These are phyloP conservation scores for Reticulitermes lucifugus DNA, from an alignment of 2,888 invertebrate species.

Conservation along the genomic window DNA sequence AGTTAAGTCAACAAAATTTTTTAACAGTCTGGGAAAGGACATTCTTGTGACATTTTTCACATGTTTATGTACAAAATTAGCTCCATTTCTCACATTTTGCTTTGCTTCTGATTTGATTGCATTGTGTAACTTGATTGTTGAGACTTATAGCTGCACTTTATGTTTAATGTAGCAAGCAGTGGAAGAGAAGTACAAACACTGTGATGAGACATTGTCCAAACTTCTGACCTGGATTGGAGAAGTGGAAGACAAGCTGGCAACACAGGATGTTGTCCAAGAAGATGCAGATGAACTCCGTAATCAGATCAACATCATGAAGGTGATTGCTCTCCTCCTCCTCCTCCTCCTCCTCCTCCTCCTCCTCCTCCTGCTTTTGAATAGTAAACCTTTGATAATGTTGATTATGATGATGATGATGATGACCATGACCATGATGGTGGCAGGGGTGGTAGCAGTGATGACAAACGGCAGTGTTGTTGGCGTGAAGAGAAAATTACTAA, in stretches of 20 bases:
- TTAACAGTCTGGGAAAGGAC: too few relatives aligned
- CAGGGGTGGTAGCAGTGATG: too few relatives aligned
- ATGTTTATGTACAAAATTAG: not conserved
- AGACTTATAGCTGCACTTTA: not conserved
- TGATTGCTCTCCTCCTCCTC: slow-evolving; percentile 59
- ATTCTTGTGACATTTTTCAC: too few relatives aligned
- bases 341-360: not conserved
- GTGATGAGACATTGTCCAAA: slow-evolving; percentile 87
- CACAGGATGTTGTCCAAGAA: slow-evolving; percentile 88
- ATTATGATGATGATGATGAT: too few relatives aligned
- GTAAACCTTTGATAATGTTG: not conserved
- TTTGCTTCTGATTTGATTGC: not conserved
- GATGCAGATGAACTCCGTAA: slow-evolving; percentile 87
- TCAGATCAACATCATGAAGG: slow-evolving; percentile 91
- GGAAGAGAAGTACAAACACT: slow-evolving; percentile 92
- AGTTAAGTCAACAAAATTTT: too few relatives aligned
- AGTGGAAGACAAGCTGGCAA: slow-evolving; percentile 85
- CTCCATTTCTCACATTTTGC: not conserved
- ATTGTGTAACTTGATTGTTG: not conserved
- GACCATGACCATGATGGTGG: too few relatives aligned
- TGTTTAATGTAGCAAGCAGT: slow-evolving; percentile 84
- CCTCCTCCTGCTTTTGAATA: not conserved
- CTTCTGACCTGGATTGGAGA: slow-evolving; percentile 89
- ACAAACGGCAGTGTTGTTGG: too few relatives aligned
- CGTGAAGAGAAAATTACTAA: too few relatives aligned